Evolutionary conservation across 2,797 vertebrate genomes (phyloP).

Genomic region (Mormyrops attenuatus): DNA sequence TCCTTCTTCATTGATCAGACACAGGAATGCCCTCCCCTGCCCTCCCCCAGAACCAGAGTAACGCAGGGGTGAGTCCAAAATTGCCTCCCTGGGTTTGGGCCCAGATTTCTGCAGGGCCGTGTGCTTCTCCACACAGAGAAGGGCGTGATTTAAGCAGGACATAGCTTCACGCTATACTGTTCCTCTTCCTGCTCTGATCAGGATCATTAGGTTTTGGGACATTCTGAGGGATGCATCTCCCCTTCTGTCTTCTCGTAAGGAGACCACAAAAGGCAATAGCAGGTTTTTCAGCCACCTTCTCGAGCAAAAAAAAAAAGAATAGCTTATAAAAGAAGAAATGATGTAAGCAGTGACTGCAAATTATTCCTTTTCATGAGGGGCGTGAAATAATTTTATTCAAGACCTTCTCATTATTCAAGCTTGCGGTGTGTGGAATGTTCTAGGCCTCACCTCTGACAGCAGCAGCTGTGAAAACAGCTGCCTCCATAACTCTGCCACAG

Average conservation of each 20-base stretch:
- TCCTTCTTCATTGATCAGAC: neutral
- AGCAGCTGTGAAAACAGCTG: slow-evolving; percentile 67
- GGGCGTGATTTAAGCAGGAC: neutral
- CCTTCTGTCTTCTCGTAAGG: neutral
- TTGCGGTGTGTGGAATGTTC: slow-evolving; percentile 39
- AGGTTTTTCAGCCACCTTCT: neutral
- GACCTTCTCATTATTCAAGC: slow-evolving; percentile 36
- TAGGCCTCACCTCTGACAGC: slow-evolving; percentile 43
- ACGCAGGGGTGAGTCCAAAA: neutral
- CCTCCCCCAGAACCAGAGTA: neutral
- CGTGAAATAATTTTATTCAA: slow-evolving; percentile 34
- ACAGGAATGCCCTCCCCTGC: neutral
- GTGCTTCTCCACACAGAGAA: neutral
- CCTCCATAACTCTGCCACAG: slow-evolving; percentile 44
- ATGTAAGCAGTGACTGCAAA: slow-evolving; percentile 14
- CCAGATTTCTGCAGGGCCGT: neutral
- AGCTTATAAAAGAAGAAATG: neutral
- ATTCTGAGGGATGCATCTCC: neutral
- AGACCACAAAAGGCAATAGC: neutral
- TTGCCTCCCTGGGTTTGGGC: neutral
- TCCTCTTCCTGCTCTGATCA: neutral
- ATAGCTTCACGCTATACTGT: neutral
- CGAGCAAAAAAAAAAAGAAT: neutral
- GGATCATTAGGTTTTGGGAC: neutral
- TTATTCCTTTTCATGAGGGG: slow-evolving; percentile 27